Evolutionary conservation across 2,888 invertebrate genomes (phyloP).

Genomic region (Hartigia nigra): DNA sequence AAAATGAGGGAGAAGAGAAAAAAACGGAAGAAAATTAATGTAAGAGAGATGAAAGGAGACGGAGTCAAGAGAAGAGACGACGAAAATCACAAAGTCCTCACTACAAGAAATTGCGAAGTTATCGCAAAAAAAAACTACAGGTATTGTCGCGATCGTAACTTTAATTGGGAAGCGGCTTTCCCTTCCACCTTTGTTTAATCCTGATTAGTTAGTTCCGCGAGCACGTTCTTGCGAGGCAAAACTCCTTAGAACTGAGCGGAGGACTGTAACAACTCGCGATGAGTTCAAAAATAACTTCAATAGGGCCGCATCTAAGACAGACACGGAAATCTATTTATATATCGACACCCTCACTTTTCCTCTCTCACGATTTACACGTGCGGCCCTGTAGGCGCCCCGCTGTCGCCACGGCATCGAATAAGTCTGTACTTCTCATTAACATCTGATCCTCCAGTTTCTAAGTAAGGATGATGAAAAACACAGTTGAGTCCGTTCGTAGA

Average conservation of each 20-base stretch:
- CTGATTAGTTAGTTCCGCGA: conserved; percentile 14
- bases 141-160: background rate
- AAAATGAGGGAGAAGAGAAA: conserved; percentile 11
- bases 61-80: background rate
- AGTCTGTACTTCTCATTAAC: conserved; percentile 41
- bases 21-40: conserved; percentile 1
- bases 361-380: conserved; percentile 23
- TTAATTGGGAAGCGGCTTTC: background rate
- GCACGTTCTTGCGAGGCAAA: conserved; percentile 31
- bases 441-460: conserved; percentile 20
- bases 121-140: background rate
- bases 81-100: background rate
- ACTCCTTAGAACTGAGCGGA: conserved; percentile 48
- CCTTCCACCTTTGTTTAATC: conserved; percentile 1
- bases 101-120: background rate
- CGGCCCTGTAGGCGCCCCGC: conserved; percentile 51
- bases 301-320: conserved; percentile 57
- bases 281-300: conserved; percentile 50
- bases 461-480: conserved; percentile 21
- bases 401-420: conserved; percentile 40
- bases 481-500: conserved; percentile 4
- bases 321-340: conserved; percentile 54
- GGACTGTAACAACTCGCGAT: conserved; percentile 52
- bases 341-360: conserved; percentile 36
- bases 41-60: background rate